phyloP scores from a whole-genome alignment of 2,888 invertebrate genomes.

The Dolomedes plantarius region DNA sequence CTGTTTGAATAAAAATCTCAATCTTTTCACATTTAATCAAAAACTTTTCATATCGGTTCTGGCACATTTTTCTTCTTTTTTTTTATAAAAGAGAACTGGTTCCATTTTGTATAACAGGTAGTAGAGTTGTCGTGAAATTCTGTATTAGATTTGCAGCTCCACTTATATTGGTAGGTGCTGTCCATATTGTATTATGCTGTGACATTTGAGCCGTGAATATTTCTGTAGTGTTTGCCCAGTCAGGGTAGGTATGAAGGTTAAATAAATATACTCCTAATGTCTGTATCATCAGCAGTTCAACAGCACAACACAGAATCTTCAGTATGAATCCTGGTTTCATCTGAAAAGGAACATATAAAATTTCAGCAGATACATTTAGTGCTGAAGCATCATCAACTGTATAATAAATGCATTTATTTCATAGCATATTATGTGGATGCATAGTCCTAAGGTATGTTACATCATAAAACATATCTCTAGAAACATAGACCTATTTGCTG shows the following conservation, averaged over 20 bases:
- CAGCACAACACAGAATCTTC: conserved; percentile 83
- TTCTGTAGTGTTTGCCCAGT: conserved; percentile 34
- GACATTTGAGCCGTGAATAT: background rate
- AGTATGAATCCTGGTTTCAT: conserved; percentile 87
- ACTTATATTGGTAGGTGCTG: background rate
- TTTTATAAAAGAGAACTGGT: too few relatives aligned
- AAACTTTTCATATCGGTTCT: too few relatives aligned
- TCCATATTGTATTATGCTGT: background rate
- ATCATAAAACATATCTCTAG: too few relatives aligned
- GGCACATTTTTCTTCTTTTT: too few relatives aligned
- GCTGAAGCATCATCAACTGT: too few relatives aligned
- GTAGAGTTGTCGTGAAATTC: background rate
- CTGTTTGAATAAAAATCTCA: too few relatives aligned
- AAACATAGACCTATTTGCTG: too few relatives aligned
- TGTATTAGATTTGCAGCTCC: background rate
- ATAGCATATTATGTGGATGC: too few relatives aligned
- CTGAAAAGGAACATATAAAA: conserved; percentile 78
- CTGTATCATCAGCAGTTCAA: conserved; percentile 85
- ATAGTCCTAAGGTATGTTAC: too few relatives aligned
- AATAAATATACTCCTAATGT: conserved; percentile 86
- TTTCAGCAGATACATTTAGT: background rate
- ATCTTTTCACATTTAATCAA: too few relatives aligned
- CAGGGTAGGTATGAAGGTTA: conserved; percentile 77
- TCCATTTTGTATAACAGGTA: background rate
- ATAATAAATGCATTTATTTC: too few relatives aligned